Evolutionary conservation across 2,797 vertebrate genomes (phyloP), one percentile per base, ranked within the genome.

Genomic region (Megalops cyprinoides): DNA sequence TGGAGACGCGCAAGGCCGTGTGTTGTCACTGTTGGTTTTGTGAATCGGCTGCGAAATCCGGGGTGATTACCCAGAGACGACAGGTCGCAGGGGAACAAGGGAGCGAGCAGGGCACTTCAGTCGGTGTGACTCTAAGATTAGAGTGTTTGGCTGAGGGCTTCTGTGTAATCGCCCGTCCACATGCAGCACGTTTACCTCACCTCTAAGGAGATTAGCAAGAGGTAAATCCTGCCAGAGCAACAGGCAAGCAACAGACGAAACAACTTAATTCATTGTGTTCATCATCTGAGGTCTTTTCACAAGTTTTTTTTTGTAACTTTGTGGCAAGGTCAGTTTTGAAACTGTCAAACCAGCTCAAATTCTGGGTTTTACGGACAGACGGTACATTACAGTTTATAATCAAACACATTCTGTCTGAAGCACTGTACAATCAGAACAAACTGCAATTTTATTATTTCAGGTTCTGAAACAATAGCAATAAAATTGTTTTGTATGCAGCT

Each of bases 11-110:
- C 92, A 94, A 95, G 62, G 95, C 94, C 94, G n/a, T 94, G 90
- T 94, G 93, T 95, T 96, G 96, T 96, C 92, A 94, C 94, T 97
- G 94, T 95, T 96, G 93, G 94, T 96, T 98, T 97, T 95, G 91
- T 96, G 95, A 96, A 97, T 96, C 80, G 91, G 91, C 86, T 91
- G 88, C 94, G 90, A 95, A 97, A 97, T 95, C 97, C 95, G 92
- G 88, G 94, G 93, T 96, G 96, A 97, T 96, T 97, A 95, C 94
- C 94, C 93, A 92, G 94, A 94, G 95, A 94, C 94, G 94, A 97
- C 94, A 97, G 93, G 94, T 94, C 91, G 92, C 86, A 83, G 89
- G 90, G 93, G 92, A 96, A 94, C 83, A 94, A 89, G 88, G 82
- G 87, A 91, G 90, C 93, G 93, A 91, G 90, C 88, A 86, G 88